These are phyloP conservation scores for Drosophila pruinosa DNA, from an alignment of 1,140 invertebrate species.

Conservation along the genomic window DNA sequence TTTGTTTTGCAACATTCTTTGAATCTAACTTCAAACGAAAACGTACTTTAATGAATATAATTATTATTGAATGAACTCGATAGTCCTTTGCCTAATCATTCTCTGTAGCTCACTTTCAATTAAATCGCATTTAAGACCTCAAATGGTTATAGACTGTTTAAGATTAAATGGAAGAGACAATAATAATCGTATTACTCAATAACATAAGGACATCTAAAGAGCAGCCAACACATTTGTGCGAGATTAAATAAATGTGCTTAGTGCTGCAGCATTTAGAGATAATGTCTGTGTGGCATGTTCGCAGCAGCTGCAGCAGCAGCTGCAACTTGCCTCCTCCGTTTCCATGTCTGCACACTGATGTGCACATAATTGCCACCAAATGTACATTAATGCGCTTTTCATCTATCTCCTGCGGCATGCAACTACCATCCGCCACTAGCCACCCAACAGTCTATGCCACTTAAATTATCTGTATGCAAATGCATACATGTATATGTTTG, in stretches of 20 bases:
- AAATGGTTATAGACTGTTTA: too few species aligned
- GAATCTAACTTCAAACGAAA: too few species aligned
- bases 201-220: background rate
- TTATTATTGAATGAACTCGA: too few species aligned
- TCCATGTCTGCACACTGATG: slow-evolving; percentile 44
- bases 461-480: background rate
- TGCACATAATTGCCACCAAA: slow-evolving; percentile 66
- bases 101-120: too few species aligned
- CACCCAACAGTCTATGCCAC: background rate
- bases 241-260: background rate
- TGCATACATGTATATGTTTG: background rate
- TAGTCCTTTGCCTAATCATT: too few species aligned
- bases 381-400: slow-evolving; percentile 58
- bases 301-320: slow-evolving; percentile 39
- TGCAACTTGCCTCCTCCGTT: slow-evolving; percentile 10
- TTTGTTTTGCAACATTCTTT: too few species aligned
- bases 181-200: too few species aligned
- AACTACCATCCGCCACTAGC: background rate
- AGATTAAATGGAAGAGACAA: too few species aligned
- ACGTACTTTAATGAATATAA: too few species aligned
- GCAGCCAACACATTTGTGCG: background rate
- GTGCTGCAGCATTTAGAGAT: background rate
- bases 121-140: too few species aligned
- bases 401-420: slow-evolving; percentile 7
- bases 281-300: slow-evolving; percentile 20